phyloP scores from a whole-genome alignment of 2,113 vertebrate genomes.

The Carlito syrichta region DNA sequence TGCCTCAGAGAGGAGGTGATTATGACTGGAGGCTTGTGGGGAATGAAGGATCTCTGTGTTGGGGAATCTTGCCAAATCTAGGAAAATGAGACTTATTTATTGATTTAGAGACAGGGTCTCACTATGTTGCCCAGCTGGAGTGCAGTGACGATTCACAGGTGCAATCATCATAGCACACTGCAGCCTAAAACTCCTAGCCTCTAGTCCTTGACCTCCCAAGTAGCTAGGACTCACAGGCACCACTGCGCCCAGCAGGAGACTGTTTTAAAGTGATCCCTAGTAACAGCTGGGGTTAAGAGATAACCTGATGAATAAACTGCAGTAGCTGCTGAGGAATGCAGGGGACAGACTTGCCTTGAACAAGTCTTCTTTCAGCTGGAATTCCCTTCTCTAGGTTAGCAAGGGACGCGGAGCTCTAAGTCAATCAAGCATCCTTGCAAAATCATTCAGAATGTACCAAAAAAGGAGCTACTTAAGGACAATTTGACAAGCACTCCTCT shows the following conservation, averaged over 20 bases:
- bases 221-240: neutral
- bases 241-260: neutral
- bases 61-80: neutral
- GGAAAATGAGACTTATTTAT: neutral
- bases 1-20: neutral
- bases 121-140: neutral
- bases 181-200: neutral
- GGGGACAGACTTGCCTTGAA: neutral
- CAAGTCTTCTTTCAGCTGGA: neutral
- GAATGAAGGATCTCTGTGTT: rapidly evolving
- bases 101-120: neutral
- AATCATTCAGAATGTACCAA: neutral
- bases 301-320: neutral
- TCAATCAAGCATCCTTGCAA: neutral
- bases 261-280: neutral
- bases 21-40: rapidly evolving
- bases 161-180: neutral
- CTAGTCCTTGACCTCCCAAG: neutral
- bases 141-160: neutral
- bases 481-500: neutral
- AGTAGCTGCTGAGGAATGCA: neutral
- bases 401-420: neutral
- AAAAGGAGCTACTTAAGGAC: neutral
- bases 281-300: neutral
- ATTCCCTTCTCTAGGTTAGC: neutral